Base-by-base conservation (phyloP, 1,140 invertebrate genomes). In the Drosophila willistoni region DNA sequence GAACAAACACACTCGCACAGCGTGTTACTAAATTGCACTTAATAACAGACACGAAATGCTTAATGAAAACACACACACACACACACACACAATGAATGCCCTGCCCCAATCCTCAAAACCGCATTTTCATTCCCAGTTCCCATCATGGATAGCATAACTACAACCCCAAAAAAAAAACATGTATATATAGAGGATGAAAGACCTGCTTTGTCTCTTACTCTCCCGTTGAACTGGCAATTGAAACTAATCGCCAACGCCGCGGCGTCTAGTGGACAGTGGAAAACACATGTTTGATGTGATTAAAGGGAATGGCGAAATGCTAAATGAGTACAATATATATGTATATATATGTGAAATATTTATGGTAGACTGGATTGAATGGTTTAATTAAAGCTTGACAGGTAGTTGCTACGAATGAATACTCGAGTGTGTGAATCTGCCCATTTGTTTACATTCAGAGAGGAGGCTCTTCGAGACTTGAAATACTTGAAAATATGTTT, bases 181-280 rank as follows among this genome's bases (percentile, higher is more conserved):
- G 14, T 44, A 44, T 34, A 34, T 34, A 34, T 34, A 39, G 36
- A 39, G 36, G 22, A 25, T 25, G 36, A 39, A 39, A 39, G 36
- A 39, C 42, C 17, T 17, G 9, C 44, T 19, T n/a, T 47, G 14
- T 42, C 41, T 44, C 42, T 14, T n/a, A 39, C n/a, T 22, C 44
- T 22, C 44, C 70, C 79, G 59, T 22, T 54, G 47, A 33, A 41
- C 39, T 59, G 34, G 63, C 79, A 87, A 87, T 87, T 87, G 83
- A 87, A 83, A 87, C 80, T 89, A 87, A 87, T 87, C 84, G 82
- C 44, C 44, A 51, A 51, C 14, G 44, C 44, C 14, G 44, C 57
- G 14, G 55, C 65, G 70, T 63, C 68, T 65, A 64, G 71, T 64
- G 64, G 56, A 47, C 44, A 66, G 22, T 42, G 36, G 36, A 13